A percentile compares a stretch with the other conserved stretches of the same genome.
Conservation (phyloP, 2,113 vertebrate species). For the Neodontobutis hainanensis region DNA sequence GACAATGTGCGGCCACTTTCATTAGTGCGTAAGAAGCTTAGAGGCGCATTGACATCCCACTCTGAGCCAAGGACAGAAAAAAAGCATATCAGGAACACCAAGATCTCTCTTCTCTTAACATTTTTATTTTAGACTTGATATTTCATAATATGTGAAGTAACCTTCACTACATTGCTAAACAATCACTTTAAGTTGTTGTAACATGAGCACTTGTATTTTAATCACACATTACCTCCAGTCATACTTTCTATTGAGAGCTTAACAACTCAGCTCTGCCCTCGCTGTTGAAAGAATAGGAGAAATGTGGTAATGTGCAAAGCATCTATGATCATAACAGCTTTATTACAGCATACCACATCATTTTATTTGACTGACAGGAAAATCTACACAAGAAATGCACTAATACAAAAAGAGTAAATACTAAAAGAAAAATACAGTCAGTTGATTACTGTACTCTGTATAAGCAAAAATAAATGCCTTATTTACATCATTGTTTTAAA, state of each 20-base stretch:
- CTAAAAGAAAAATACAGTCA: constrained; percentile 48
- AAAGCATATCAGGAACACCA: not conserved
- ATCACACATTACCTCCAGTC: not conserved
- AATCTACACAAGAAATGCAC: constrained; percentile 26
- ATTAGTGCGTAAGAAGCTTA: constrained; percentile 79
- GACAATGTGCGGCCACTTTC: constrained; percentile 71
- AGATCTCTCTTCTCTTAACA: not conserved
- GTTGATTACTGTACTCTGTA: constrained; percentile 26
- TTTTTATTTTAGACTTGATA: not conserved
- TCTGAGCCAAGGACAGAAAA: not conserved
- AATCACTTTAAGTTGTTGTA: not conserved
- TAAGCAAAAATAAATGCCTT: constrained; percentile 22
- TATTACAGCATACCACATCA: constrained; percentile 55
- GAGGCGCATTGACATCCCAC: constrained; percentile 43
- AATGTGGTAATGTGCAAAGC: not conserved
- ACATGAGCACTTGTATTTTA: not conserved
- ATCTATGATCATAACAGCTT: constrained; percentile 51
- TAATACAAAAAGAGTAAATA: constrained; percentile 53
- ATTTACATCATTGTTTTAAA: constrained; percentile 55
- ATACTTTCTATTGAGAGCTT: not conserved
- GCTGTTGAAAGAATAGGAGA: not conserved
- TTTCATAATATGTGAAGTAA: not conserved
- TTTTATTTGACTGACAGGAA: constrained; percentile 31
- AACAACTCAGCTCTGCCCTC: not conserved
- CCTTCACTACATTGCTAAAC: not conserved